These are phyloP conservation scores for Bergia sp. DNA, from an alignment of 92 coral and sea anemone genomes.

Conservation along the genomic window DNA sequence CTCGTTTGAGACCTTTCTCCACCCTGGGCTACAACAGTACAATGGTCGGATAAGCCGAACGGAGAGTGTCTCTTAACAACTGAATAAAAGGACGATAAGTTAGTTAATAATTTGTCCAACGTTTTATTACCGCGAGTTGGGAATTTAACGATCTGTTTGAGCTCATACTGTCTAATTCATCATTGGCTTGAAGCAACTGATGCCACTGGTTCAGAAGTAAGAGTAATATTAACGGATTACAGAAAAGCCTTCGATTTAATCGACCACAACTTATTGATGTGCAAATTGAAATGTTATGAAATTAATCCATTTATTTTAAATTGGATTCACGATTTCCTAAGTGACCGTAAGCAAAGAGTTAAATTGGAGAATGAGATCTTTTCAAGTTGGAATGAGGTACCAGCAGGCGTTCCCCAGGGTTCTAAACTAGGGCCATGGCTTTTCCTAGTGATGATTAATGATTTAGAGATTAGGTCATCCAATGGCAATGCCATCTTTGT, in stretches of 20 bases:
- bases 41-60: too few relatives aligned
- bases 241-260: constrained; percentile 30
- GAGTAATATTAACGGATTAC: constrained; percentile 31
- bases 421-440: constrained; percentile 36
- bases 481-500: background rate
- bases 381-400: constrained; percentile 25
- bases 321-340: constrained; percentile 33
- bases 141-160: too few relatives aligned
- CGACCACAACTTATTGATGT: constrained; percentile 16
- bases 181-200: constrained; percentile 43
- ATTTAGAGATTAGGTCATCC: constrained; percentile 8
- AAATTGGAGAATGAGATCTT: background rate
- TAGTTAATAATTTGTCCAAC: too few relatives aligned
- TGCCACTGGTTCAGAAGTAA: constrained; percentile 23
- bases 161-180: background rate
- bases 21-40: too few relatives aligned
- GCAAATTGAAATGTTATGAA: constrained; percentile 3
- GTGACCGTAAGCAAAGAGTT: constrained; percentile 20
- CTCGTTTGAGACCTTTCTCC: too few relatives aligned
- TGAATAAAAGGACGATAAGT: too few relatives aligned
- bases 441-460: constrained; percentile 32
- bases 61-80: too few relatives aligned
- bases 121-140: too few relatives aligned
- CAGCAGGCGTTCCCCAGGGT: constrained; percentile 30
- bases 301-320: constrained; percentile 8